A percentile compares a stretch with the other conserved stretches of the same genome.
Conservation (phyloP, 2,888 invertebrate species). For the Altica lythri region DNA sequence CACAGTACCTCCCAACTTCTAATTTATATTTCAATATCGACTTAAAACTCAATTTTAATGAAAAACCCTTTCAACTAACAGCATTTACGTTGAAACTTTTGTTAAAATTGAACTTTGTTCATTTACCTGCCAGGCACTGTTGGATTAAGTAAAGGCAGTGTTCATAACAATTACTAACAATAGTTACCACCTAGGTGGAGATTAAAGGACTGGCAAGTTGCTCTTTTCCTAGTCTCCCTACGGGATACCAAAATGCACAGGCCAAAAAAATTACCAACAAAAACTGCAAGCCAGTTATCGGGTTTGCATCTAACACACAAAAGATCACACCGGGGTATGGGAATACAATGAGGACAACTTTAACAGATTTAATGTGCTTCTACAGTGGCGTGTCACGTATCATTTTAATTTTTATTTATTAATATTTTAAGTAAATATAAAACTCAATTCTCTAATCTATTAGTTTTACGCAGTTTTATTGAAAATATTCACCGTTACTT, state of each 20-base stretch:
- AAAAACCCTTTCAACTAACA: too few species aligned
- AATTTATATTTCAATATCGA: too few species aligned
- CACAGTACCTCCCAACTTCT: too few species aligned
- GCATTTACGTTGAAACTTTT: too few species aligned
- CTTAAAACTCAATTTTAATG: too few species aligned
- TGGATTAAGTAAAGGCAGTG: slow-evolving; percentile 40
- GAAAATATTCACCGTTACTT: too few species aligned
- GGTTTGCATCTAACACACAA: slow-evolving; percentile 47
- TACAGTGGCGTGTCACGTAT: not conserved
- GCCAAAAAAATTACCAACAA: slow-evolving; percentile 53
- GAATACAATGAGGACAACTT: slow-evolving; percentile 33
- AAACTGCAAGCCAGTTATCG: slow-evolving; percentile 50
- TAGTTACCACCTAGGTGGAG: slow-evolving; percentile 50
- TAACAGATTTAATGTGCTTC: slow-evolving; percentile 19
- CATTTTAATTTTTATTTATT: not conserved
- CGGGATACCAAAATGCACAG: slow-evolving; percentile 47
- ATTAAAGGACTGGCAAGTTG: slow-evolving; percentile 48
- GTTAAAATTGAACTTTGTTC: too few species aligned
- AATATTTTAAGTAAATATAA: not conserved
- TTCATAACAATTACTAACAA: slow-evolving; percentile 49
- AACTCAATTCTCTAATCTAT: too few species aligned
- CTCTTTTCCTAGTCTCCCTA: slow-evolving; percentile 48
- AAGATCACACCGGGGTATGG: slow-evolving; percentile 40
- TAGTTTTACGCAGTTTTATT: too few species aligned
- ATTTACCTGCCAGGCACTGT: slow-evolving; percentile 16